Evolutionary conservation across 1,140 invertebrate species (phyloP), one percentile per base, ranked within the genome.

Genomic region (Psix sp.): DNA sequence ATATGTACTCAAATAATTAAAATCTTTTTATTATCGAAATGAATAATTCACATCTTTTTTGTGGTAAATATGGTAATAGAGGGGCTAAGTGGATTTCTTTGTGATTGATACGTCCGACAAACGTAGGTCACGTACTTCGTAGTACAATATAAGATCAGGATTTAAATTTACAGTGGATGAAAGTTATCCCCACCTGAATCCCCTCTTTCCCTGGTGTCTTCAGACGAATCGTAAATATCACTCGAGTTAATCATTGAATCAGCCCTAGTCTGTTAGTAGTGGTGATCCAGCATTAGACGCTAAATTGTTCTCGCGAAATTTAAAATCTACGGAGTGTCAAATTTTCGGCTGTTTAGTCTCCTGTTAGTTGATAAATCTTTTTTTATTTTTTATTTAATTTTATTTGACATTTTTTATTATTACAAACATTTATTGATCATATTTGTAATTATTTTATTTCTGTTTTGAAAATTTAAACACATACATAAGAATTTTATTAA

Each of bases 91-190:
- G 33, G 16, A 45, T 54, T 54, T 31, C n/a, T 31, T 45, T 39
- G 31, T 39, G 45, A 67, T 67, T 57, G 45, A 67, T 67, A 42
- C 11, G 54, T 52, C 36, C 31, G 54, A 31, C 46, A 33, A 60
- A 60, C 39, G n/a, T 40, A 54, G 46, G 40, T 56, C 67, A 56
- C 56, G 66, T 70, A 54, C 48, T 56, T 54, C 13, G 21, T 59
- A 60, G 29, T 57, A 45, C 33, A 59, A 56, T 56, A 51, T 62
- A 59, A 72, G 39, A 20, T 46, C 36, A 52, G 39, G 35, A 52
- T 49, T 49, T 36, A 49, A 49, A 63, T 72, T 63, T 46, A 65
- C 10, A 52, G 59, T 73, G 52, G 52, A 73, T 46, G 60, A 65
- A 73, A 73, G 67, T 45, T 63, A 13, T 35, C 60, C 68, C 68